Evolutionary conservation across 2,113 vertebrate species (phyloP), one percentile per base, ranked within the genome.

Genomic region (Hiodon tergisus): DNA sequence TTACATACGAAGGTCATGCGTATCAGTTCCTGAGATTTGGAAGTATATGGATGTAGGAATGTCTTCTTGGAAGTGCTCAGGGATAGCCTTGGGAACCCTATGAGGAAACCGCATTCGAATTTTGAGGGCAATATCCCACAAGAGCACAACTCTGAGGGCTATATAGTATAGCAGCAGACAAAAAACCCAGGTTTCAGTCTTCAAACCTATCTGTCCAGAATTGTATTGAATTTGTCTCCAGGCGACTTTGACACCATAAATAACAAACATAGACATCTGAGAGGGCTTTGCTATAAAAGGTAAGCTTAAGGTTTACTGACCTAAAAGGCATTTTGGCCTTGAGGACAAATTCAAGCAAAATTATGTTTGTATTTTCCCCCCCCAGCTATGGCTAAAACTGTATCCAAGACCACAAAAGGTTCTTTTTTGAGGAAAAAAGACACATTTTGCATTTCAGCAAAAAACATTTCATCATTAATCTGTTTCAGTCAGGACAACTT

Each of bases 181-280:
- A 48, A 71, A 71, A 71, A 14, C 60, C 57, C 46, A 50, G 60
- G 58, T 7, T 71, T 59, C 50, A 47, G 17, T 57, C 70, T 51
- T 50, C 5, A 48, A 57, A 46, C 13, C 11, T 9, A 8, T 69
- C 52, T 59, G 70, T 60, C 31, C 57, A 71, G 48, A 71, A 71
- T 48, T 14, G 57, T 71, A 17, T 47, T 71, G 70, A 69, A 55
- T 69, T 69, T n/a, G 51, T 57, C 69, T 57, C 69, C 5, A 59
- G 16, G 55, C 31, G 17, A 59, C 17, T 52, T 58, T 14, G 46
- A 52, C 17, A 13, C 46, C n/a, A 48, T 60, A 48, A 71, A 71
- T 50, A 46, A 71, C 7, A 71, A 71, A 48, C 31, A 8, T 52
- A 59, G 9, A 71, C 48, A 60, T 31, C 55, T 59, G 55, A 70